Evolutionary conservation across 92 coral and sea anemone genomes (phyloP).

Genomic region (Siderastrea siderea): DNA sequence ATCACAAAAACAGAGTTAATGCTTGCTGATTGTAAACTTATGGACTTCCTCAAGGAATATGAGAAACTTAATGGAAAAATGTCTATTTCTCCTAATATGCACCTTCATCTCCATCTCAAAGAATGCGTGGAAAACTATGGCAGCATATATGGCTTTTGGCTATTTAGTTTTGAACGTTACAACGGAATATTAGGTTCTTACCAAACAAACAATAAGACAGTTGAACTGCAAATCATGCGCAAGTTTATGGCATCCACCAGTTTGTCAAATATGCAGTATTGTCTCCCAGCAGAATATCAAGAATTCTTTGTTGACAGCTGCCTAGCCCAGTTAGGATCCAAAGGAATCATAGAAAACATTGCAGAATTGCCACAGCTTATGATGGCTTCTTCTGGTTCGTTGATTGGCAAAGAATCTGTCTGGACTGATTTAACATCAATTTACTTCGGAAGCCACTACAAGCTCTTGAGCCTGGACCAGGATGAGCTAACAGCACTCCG

Average conservation of each 20-base stretch:
- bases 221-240: slow-evolving; percentile 66
- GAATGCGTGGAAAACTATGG: slow-evolving; percentile 61
- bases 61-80: slow-evolving; percentile 56
- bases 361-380: slow-evolving; percentile 17
- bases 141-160: slow-evolving; percentile 65
- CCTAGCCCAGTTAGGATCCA: neutral
- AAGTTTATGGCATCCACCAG: slow-evolving; percentile 53
- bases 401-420: slow-evolving; percentile 40
- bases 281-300: slow-evolving; percentile 43
- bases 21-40: too few relatives aligned
- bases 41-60: slow-evolving; percentile 59
- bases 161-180: slow-evolving; percentile 65
- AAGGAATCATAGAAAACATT: neutral
- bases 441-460: slow-evolving; percentile 22
- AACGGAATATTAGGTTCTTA: slow-evolving; percentile 67
- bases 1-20: slow-evolving; percentile 57
- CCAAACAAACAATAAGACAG: slow-evolving; percentile 50
- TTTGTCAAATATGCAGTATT: slow-evolving; percentile 53
- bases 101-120: slow-evolving; percentile 65
- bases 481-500: too few relatives aligned
- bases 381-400: slow-evolving; percentile 46
- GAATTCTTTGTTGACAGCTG: slow-evolving; percentile 25
- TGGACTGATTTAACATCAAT: slow-evolving; percentile 34
- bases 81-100: slow-evolving; percentile 67
- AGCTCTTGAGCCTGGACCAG: slow-evolving; percentile 31